phyloP scores from a whole-genome alignment of 2,888 invertebrate genomes.

The Parasteatoda lunata region DNA sequence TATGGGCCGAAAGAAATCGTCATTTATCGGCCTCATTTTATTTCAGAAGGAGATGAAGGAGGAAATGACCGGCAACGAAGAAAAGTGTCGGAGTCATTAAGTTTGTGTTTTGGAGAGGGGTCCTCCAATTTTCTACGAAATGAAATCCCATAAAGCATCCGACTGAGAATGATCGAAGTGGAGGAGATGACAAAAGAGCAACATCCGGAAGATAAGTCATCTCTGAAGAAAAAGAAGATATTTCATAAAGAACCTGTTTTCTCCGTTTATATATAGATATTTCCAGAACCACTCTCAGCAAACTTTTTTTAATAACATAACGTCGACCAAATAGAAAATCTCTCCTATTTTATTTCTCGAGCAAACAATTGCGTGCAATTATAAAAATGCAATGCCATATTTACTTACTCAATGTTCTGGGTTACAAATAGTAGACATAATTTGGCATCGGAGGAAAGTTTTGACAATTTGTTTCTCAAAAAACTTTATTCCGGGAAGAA shows the following conservation, averaged over 20 bases:
- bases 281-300: slow-evolving; percentile 34
- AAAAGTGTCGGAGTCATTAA: slow-evolving; percentile 44
- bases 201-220: slow-evolving; percentile 60
- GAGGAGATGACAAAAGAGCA: slow-evolving; percentile 40
- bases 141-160: slow-evolving; percentile 67
- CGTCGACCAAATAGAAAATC: slow-evolving; percentile 21
- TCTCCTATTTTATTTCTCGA: too few relatives aligned
- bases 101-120: slow-evolving; percentile 48
- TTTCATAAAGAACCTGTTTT: slow-evolving; percentile 27
- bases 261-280: slow-evolving; percentile 27
- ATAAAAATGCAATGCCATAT: too few relatives aligned
- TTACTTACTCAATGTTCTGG: too few relatives aligned
- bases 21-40: slow-evolving; percentile 65
- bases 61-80: slow-evolving; percentile 54
- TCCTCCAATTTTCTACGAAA: slow-evolving; percentile 65
- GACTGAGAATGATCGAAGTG: slow-evolving; percentile 22
- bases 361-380: too few relatives aligned
- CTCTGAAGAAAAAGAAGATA: slow-evolving; percentile 46
- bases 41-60: slow-evolving; percentile 35
- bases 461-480: too few relatives aligned
- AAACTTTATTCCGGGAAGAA: too few relatives aligned
- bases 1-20: slow-evolving; percentile 47
- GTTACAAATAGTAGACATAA: too few relatives aligned
- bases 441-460: too few relatives aligned
- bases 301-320: slow-evolving; percentile 55